Evolutionary conservation across 2,113 vertebrate species (phyloP).

Genomic region (Physeter macrocephalus): DNA sequence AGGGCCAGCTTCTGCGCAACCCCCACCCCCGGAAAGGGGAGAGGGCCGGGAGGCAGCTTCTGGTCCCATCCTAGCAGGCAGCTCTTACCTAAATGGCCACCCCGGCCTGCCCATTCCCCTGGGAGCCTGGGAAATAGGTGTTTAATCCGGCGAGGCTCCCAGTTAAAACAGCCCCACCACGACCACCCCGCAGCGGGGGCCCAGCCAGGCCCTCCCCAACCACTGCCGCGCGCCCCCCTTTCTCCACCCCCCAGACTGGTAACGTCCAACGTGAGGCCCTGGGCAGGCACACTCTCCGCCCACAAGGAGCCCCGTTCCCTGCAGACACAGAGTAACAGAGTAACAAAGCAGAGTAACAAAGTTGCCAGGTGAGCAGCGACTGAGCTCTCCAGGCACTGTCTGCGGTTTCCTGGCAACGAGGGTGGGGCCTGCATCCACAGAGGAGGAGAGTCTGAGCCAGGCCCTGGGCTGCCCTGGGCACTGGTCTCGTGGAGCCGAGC

Average conservation of each 20-base stretch:
- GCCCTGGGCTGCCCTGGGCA: rapidly evolving
- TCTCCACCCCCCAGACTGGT: background rate
- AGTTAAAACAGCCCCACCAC: rapidly evolving
- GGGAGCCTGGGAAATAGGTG: background rate
- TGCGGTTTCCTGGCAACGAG: background rate
- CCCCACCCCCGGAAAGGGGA: rapidly evolving
- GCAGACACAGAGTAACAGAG: rapidly evolving
- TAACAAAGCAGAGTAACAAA: no score
- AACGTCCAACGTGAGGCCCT: rapidly evolving
- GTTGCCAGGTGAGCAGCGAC: background rate
- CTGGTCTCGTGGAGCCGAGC: rapidly evolving
- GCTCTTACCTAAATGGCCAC: rapidly evolving
- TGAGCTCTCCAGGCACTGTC: background rate
- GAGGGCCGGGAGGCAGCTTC: background rate
- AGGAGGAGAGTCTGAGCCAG: no score
- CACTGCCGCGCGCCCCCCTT: rapidly evolving
- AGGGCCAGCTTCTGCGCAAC: background rate
- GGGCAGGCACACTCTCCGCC: background rate
- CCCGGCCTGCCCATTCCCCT: no score
- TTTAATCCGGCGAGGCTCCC: no score
- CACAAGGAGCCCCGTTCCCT: background rate
- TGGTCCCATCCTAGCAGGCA: background rate
- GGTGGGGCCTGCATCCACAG: background rate
- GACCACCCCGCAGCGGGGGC: background rate
- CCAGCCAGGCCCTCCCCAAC: background rate